Conservation (phyloP, 2,888 invertebrate genomes). For the Hirudinaria manillensis region DNA sequence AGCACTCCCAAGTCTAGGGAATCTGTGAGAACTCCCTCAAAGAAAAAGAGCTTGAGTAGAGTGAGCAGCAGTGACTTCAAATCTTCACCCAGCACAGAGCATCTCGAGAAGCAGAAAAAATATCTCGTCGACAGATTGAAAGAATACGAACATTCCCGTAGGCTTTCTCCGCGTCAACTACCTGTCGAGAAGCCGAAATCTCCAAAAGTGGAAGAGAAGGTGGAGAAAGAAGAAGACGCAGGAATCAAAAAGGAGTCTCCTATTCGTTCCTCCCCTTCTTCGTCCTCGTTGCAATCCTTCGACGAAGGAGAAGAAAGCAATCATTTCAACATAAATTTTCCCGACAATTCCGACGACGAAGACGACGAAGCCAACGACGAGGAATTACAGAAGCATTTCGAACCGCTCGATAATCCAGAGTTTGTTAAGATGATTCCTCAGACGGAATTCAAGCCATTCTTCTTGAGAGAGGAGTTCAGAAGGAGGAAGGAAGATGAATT, state of each 20-base stretch:
- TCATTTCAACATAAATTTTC: constrained; percentile 8
- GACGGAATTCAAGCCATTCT: background rate
- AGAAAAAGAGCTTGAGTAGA: background rate
- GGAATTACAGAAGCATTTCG: too few relatives aligned
- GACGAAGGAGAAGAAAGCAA: constrained; percentile 3
- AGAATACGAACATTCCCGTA: background rate
- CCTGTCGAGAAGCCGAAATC: background rate
- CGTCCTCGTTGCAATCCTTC: constrained; percentile 1
- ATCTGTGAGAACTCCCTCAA: background rate
- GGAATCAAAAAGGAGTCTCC: background rate
- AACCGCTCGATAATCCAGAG: background rate
- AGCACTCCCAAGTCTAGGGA: too few relatives aligned
- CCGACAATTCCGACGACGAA: background rate
- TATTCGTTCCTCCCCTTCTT: background rate
- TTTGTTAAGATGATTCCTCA: background rate
- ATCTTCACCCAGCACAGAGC: background rate
- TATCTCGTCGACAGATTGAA: constrained; percentile 18
- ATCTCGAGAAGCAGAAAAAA: constrained; percentile 16
- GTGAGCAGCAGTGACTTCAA: constrained; percentile 1
- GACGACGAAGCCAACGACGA: background rate
- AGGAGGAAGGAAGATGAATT: background rate
- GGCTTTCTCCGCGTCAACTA: background rate
- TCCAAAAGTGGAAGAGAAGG: background rate
- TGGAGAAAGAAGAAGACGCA: background rate
- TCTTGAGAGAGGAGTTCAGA: constrained; percentile 3